Evolutionary conservation across 2,113 vertebrate genomes (phyloP).

Genomic region (Aspidoscelis tigris): DNA sequence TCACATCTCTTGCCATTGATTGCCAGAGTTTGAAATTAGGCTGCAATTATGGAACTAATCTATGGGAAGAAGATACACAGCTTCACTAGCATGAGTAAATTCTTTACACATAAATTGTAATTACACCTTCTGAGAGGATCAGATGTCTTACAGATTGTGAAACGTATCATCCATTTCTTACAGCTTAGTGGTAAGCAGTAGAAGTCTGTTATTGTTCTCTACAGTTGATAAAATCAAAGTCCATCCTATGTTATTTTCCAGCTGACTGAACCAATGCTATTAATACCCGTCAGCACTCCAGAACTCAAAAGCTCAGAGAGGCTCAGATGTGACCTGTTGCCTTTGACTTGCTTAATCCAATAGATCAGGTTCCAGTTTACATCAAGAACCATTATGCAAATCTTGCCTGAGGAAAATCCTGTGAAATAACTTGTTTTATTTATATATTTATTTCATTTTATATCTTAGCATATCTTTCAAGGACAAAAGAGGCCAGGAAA

Average conservation of each 20-base stretch:
- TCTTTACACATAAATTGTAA: background rate
- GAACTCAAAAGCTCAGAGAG: background rate
- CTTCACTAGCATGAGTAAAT: background rate
- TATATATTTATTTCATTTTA: too few relatives aligned
- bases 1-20: background rate
- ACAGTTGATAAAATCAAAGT: constrained; percentile 15
- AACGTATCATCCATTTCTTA: background rate
- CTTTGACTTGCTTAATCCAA: background rate
- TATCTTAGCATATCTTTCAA: too few relatives aligned
- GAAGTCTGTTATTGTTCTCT: constrained; percentile 8
- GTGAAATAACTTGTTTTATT: background rate
- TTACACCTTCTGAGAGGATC: background rate
- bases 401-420: background rate
- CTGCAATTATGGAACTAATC: constrained; percentile 2
- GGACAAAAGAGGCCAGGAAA: too few relatives aligned
- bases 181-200: constrained; percentile 1
- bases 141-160: background rate
- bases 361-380: background rate
- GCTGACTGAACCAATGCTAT: constrained; percentile 8
- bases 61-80: background rate
- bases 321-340: background rate
- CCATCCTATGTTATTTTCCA: constrained; percentile 17
- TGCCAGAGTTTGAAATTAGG: background rate
- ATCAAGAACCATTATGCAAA: background rate
- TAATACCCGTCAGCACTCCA: background rate